Base-by-base conservation (phyloP, 2,113 vertebrate species). In the Mola mola region DNA sequence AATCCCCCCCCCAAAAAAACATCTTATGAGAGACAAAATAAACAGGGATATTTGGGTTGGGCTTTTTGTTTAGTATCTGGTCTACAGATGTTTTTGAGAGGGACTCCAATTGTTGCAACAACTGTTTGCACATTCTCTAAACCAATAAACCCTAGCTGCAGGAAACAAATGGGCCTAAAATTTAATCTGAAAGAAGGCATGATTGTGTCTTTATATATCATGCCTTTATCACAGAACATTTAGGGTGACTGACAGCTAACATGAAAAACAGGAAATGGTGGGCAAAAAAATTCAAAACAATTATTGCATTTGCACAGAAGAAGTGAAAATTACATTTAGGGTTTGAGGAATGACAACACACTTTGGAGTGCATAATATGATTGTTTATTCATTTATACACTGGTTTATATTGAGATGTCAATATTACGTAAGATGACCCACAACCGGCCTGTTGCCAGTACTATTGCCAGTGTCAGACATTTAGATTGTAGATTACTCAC, bases 101-200 rank as follows among this genome's bases (percentile, higher is more conserved):
- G n/a, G n/a, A n/a, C n/a, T n/a, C n/a, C n/a, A n/a, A n/a, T n/a
- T n/a, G n/a, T n/a, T n/a, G n/a, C n/a, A n/a, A n/a, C n/a, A n/a
- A n/a, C n/a, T n/a, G n/a, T n/a, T n/a, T 4, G 42, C 15, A 24
- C 44, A 59, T 58, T 36, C 48, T 48, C 50, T 36, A 16, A 41
- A 34, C 42, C 36, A 20, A 51, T 34, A 56, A 71, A 56, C 41
- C 8, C 21, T 22, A 21, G 15, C 5, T 20, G 11, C 28, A 31
- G 41, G 29, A 46, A 51, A 52, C 19, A 52, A 51, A 31, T 9
- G 12, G 9, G 26, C 6, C 5, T 22, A 22, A 67, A 20, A 17
- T 2, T 3, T 21, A 42, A 26, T 22, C 17, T 2, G 6, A 51
- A n/a, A 24, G 11, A 19, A 19, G 28, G 34, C 48, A 52, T 20